Base-by-base conservation (phyloP, 92 coral and sea anemone genomes). In the Epizoanthus ramosus region DNA sequence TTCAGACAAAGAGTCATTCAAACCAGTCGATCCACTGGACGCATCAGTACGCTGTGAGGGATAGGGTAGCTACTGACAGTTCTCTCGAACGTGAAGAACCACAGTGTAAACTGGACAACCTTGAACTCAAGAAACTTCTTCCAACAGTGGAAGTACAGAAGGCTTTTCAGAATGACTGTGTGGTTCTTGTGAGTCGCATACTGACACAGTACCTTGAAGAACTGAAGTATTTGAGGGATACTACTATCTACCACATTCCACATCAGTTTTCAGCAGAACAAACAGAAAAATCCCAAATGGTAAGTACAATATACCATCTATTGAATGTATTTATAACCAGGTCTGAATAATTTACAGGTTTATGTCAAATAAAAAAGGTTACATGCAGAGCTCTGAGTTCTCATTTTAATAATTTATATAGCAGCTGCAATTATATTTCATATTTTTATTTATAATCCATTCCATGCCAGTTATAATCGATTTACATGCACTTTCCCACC, bases 21-120 rank as follows among this genome's bases (percentile, higher is more conserved):
- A 88, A 88, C 54, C 73, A 84, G 52, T 75, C 80, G 8, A 61
- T 88, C 3, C 88, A 84, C 76, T 88, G 88, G 88, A 88, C 82
- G 0, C 79, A 88, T 58, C 88, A 88, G 45, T 88, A 84, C 60
- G 86, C 74, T 39, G 59, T 66, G n/a, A 61, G 52, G 77, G 84
- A 81, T 37, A 43, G 84, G 37, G 83, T 75, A 9, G 23, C 33
- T 15, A 70, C 81, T 61, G 19, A 25, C 56, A 6, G 68, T 33
- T 18, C 50, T 41, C 53, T 80, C 56, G 73, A 58, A 17, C 43
- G 35, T 35, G 17, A 70, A 56, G 65, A 19, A 13, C 74, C 85
- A 25, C 43, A 28, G 8, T 75, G 76, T 41, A 58, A 25, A 15
- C 33, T 83, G 17, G 73, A 84, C 13, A 79, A 83, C n/a, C 70